Percentiles rank a stretch among this genome's conserved stretches.
Evolutionary conservation across 2,113 vertebrate genomes (phyloP).

Genomic region (Oryzias curvinotus): DNA sequence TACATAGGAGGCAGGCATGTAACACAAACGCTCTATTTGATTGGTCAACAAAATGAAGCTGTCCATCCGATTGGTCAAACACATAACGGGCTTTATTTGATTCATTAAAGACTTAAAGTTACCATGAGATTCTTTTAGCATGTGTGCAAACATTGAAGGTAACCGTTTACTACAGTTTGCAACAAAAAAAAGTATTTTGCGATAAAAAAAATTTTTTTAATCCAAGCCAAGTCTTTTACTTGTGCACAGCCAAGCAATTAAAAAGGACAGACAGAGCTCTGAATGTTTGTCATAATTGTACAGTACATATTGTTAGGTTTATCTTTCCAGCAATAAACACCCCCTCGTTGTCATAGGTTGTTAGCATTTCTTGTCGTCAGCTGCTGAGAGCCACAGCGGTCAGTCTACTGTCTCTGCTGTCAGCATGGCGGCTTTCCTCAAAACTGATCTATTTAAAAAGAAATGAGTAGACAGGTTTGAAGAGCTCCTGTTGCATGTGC

Average conservation of each 20-base stretch:
- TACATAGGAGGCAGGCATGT: too few relatives aligned
- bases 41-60: too few relatives aligned
- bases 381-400: slow-evolving; percentile 53
- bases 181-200: too few relatives aligned
- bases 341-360: slow-evolving; percentile 74
- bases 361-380: slow-evolving; percentile 73
- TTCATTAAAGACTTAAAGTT: too few relatives aligned
- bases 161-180: too few relatives aligned
- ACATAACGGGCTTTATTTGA: too few relatives aligned
- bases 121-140: too few relatives aligned
- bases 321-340: slow-evolving; percentile 75
- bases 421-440: slow-evolving; percentile 48
- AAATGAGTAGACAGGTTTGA: slow-evolving; percentile 70
- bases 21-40: too few relatives aligned
- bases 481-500: slow-evolving; percentile 62
- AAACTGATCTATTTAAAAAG: slow-evolving; percentile 77
- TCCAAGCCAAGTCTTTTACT: too few relatives aligned
- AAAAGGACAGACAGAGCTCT: not conserved
- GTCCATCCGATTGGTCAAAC: too few relatives aligned
- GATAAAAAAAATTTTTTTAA: too few relatives aligned
- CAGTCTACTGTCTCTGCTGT: not conserved
- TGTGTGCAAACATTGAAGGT: too few relatives aligned
- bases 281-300: slow-evolving; percentile 28
- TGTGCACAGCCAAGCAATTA: not conserved
- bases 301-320: slow-evolving; percentile 60